Conservation (phyloP, 1,140 invertebrate species). For the Achatina immaculata region DNA sequence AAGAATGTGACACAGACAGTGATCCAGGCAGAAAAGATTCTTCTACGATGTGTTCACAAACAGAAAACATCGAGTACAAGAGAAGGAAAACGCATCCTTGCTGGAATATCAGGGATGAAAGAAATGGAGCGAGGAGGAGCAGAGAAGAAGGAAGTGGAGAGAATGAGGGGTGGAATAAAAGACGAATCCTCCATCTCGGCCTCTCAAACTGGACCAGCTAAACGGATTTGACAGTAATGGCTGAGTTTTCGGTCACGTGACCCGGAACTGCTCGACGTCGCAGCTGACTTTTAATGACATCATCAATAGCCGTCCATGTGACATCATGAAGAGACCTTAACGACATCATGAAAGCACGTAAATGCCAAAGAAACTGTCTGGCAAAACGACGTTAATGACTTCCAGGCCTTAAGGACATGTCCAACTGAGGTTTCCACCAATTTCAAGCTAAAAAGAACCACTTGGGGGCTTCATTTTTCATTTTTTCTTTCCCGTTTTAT, state of each 20-base stretch:
- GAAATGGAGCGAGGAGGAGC: constrained; percentile 37
- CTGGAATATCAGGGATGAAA: not conserved
- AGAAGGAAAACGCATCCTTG: not conserved
- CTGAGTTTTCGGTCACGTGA: constrained; percentile 21
- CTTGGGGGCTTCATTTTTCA: too few species aligned
- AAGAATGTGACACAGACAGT: too few species aligned
- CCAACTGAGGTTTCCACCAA: not conserved
- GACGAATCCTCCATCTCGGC: not conserved
- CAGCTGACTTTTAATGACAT: constrained; percentile 28
- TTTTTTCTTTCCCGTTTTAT: too few species aligned
- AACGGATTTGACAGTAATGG: constrained; percentile 26
- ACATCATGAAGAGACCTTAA: constrained; percentile 29
- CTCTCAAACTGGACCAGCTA: constrained; percentile 15
- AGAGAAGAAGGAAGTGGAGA: constrained; percentile 6
- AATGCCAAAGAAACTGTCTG: not conserved
- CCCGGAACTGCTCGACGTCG: constrained; percentile 23
- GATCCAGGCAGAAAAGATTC: too few species aligned
- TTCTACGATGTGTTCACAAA: too few species aligned
- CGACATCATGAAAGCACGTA: constrained; percentile 12
- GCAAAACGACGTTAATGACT: constrained; percentile 24
- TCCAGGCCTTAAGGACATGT: not conserved
- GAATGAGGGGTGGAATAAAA: constrained; percentile 18
- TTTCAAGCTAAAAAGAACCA: not conserved
- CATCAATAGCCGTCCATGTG: not conserved
- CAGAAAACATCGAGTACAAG: too few species aligned